Evolutionary conservation across 2,113 vertebrate genomes (phyloP), one percentile per base, ranked within the genome.

Genomic region (Eptatretus burgeri): DNA sequence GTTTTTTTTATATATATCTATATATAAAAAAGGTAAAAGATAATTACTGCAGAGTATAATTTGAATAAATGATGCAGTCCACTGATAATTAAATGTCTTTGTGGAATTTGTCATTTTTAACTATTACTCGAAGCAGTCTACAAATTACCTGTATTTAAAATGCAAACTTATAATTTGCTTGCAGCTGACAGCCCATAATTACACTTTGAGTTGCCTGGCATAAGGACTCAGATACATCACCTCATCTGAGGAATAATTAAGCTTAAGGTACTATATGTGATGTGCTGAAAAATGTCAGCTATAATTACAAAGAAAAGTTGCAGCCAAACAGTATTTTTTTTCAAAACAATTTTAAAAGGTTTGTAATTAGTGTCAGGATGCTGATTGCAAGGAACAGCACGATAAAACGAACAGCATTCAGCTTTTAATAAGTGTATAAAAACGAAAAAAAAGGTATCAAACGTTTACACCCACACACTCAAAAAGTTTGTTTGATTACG

Each of bases 61-160:
- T 60, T 60, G 56, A 60, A 60, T 60, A 60, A 60, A 60, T 20
- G 56, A 60, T 60, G 56, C 56, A 60, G 12, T 20, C 56, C n/a
- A 60, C 56, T 20, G 20, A 10, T 20, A 60, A 60, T 60, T 60
- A 60, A 60, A 20, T n/a, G 56, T 20, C 56, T 60, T 60, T 60
- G 56, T 60, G 11, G 56, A 60, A 60, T 60, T 60, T 60, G 56
- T 60, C 56, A 60, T 60, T 60, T 60, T 12, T 60, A 60, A 60
- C 56, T 60, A 60, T 17, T 20, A 60, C 56, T 60, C n/a, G 20
- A 20, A 60, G 20, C 56, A 60, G 56, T 20, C 56, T 60, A 60
- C 56, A 60, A 60, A 60, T 60, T 60, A 60, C 56, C 20, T 20
- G 20, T 20, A 60, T 60, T 60, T 60, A 60, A 60, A 60, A 60